Percentiles rank a stretch among this genome's conserved stretches.
These are phyloP conservation scores for Strongylocentrotus purpuratus DNA, from an alignment of 35 echinoderm and acorn worm genomes.

Conservation along the genomic window DNA sequence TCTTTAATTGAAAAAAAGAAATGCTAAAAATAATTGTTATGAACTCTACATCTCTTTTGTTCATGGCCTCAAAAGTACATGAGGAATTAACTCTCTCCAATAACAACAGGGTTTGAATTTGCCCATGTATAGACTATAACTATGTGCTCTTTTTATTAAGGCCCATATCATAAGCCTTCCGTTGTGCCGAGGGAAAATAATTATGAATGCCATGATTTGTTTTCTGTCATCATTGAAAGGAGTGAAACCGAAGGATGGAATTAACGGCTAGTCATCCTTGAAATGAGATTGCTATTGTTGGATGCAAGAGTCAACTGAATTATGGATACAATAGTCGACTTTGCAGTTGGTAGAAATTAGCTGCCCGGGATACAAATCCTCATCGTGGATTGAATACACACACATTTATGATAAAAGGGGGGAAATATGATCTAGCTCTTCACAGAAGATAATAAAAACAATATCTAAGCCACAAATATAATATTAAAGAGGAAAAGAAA, in stretches of 20 bases:
- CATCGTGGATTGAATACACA: background rate
- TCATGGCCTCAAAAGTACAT: too few relatives aligned
- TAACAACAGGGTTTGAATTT: background rate
- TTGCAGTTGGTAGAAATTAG: too few relatives aligned
- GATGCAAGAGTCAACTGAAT: background rate
- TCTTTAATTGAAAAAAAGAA: too few relatives aligned
- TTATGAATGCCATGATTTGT: background rate
- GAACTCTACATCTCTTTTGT: too few relatives aligned
- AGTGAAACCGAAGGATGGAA: background rate
- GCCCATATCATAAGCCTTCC: background rate
- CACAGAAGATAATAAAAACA: too few relatives aligned
- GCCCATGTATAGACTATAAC: background rate
- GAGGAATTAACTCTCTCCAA: too few relatives aligned
- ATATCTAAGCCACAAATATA: too few relatives aligned
- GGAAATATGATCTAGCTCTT: too few relatives aligned
- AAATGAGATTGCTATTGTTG: background rate
- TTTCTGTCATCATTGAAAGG: background rate
- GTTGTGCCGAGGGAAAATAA: background rate
- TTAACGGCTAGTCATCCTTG: background rate
- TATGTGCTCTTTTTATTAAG: background rate
- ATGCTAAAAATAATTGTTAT: too few relatives aligned
- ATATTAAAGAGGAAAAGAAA: too few relatives aligned
- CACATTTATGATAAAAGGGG: too few relatives aligned
- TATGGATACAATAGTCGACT: too few relatives aligned
- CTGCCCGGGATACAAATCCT: background rate